These are phyloP conservation scores for Patella ulyssiponensis DNA, from an alignment of 2,888 invertebrate genomes.

Conservation along the genomic window DNA sequence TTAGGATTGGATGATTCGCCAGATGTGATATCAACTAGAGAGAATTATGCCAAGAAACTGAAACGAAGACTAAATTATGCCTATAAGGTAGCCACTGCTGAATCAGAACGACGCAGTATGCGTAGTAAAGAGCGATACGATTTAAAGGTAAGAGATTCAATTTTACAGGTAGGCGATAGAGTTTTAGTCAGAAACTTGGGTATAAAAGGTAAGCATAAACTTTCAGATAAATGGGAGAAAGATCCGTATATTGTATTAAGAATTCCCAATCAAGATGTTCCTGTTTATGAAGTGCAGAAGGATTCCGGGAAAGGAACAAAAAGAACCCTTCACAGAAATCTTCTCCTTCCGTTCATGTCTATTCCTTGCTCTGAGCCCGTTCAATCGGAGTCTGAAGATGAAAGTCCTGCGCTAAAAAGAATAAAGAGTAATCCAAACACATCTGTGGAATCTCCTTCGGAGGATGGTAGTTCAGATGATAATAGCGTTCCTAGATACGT, in stretches of 20 bases:
- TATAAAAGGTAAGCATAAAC: conserved; percentile 9
- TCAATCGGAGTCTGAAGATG: too few species aligned
- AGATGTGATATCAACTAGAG: not conserved
- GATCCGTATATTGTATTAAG: not conserved
- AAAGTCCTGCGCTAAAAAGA: too few species aligned
- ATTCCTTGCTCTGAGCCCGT: too few species aligned
- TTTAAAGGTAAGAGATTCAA: not conserved
- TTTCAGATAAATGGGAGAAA: conserved; percentile 29
- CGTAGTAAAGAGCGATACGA: not conserved
- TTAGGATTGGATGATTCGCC: not conserved
- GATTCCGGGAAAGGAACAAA: too few species aligned
- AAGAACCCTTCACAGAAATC: too few species aligned
- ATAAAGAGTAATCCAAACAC: too few species aligned
- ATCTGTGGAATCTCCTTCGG: too few species aligned
- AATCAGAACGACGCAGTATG: not conserved
- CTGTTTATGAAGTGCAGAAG: too few species aligned
- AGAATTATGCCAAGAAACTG: not conserved
- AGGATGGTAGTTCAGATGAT: too few species aligned
- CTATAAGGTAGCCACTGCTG: not conserved
- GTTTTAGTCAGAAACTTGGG: not conserved
- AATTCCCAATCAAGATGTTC: not conserved
- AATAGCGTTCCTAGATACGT: too few species aligned
- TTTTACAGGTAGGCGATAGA: not conserved
- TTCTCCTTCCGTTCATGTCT: too few species aligned
- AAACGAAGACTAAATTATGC: not conserved